phyloP scores from a whole-genome alignment of 2,113 vertebrate genomes.

The Edolisoma coerulescens region DNA sequence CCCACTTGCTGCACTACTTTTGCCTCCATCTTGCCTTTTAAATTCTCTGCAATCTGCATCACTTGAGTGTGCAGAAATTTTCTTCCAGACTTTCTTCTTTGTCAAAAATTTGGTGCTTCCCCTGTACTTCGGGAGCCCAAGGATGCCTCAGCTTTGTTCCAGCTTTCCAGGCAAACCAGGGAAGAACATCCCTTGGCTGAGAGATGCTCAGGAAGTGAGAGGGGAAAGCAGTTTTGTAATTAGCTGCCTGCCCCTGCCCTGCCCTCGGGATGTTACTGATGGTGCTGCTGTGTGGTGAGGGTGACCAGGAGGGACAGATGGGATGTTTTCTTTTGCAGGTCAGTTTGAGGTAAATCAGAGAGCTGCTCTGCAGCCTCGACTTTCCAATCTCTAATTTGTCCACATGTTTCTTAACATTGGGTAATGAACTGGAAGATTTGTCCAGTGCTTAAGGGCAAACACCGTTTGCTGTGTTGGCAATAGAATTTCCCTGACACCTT shows the following conservation, averaged over 20 bases:
- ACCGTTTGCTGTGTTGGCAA: not conserved
- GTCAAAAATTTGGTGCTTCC: not conserved
- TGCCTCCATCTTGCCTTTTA: not conserved
- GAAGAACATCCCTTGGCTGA: not conserved
- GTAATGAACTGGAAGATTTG: conserved; percentile 19
- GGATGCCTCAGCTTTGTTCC: not conserved
- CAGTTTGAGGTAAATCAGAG: not conserved
- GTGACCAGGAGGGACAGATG: not conserved
- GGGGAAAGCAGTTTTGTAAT: not conserved
- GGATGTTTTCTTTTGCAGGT: not conserved
- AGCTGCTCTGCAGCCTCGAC: not conserved
- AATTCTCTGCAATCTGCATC: not conserved
- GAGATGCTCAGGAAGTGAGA: not conserved
- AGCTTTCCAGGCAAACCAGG: not conserved
- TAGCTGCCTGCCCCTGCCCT: not conserved
- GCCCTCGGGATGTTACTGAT: fast-evolving
- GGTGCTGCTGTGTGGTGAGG: not conserved
- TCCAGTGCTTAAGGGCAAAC: not conserved
- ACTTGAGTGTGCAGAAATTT: not conserved
- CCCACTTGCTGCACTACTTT: not conserved
- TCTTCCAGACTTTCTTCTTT: not conserved
- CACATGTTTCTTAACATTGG: not conserved
- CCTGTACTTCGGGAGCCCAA: fast-evolving
- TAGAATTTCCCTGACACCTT: not conserved
- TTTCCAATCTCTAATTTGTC: not conserved